Evolutionary conservation across 2,888 invertebrate species (phyloP).

Genomic region (Amblyjoppa proteus): DNA sequence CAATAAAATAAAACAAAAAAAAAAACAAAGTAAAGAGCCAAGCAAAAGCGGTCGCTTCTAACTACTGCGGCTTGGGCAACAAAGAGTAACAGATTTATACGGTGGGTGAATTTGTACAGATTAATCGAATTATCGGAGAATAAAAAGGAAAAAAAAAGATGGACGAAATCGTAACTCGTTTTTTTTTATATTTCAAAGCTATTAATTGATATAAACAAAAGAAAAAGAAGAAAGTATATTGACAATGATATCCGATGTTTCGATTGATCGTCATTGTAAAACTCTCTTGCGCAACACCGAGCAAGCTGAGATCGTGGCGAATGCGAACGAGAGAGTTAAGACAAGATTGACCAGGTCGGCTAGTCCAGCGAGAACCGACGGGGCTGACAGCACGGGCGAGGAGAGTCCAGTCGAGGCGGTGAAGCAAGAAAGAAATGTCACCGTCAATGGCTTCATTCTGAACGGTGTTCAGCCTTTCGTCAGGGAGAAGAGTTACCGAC

Average conservation of each 20-base stretch:
- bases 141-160: slow-evolving; percentile 10
- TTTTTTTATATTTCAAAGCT: background rate
- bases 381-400: slow-evolving; percentile 75
- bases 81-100: slow-evolving; percentile 67
- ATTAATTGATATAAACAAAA: background rate
- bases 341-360: slow-evolving; percentile 78
- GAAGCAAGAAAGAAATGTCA: slow-evolving; percentile 73
- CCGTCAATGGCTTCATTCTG: slow-evolving; percentile 75
- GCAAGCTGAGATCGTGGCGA: slow-evolving; percentile 16
- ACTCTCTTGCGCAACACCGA: slow-evolving; percentile 44
- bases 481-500: slow-evolving; percentile 84
- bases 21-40: slow-evolving; percentile 55
- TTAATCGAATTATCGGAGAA: slow-evolving; percentile 29
- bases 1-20: slow-evolving; percentile 43
- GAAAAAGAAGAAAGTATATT: background rate
- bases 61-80: slow-evolving; percentile 74
- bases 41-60: slow-evolving; percentile 74
- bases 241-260: slow-evolving; percentile 29
- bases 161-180: background rate
- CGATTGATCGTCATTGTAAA: slow-evolving; percentile 29
- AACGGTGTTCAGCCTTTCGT: slow-evolving; percentile 83
- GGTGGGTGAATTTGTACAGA: slow-evolving; percentile 56
- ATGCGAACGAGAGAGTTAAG: slow-evolving; percentile 67
- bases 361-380: slow-evolving; percentile 78
- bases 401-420: slow-evolving; percentile 76